Conservation (phyloP, 2,888 invertebrate genomes). For the Drosophila neonasuta region DNA sequence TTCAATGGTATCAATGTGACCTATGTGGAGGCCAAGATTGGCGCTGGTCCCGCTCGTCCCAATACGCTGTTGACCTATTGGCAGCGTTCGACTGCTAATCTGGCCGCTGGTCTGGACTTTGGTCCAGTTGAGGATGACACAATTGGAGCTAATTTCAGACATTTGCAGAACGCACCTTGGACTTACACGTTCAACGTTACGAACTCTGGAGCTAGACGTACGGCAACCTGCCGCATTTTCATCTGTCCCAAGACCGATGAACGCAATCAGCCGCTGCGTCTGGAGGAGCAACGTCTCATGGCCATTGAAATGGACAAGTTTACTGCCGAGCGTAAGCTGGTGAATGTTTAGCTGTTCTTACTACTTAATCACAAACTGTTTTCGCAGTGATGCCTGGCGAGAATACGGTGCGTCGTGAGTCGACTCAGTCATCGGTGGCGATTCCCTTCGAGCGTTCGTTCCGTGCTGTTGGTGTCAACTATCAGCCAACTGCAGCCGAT, state of each 20-base stretch:
- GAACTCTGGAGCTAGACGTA: slow-evolving; percentile 83
- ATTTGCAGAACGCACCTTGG: slow-evolving; percentile 89
- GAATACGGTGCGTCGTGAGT: slow-evolving; percentile 86
- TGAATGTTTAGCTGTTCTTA: neutral
- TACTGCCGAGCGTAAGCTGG: slow-evolving; percentile 84
- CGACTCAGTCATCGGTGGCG: slow-evolving; percentile 89
- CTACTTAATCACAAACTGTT: neutral
- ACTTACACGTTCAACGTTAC: slow-evolving; percentile 86
- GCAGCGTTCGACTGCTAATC: slow-evolving; percentile 90
- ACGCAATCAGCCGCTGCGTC: slow-evolving; percentile 84
- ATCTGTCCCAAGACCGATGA: slow-evolving; percentile 87
- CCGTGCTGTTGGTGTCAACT: slow-evolving; percentile 85
- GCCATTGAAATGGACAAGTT: slow-evolving; percentile 89
- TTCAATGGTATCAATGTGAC: slow-evolving; percentile 67
- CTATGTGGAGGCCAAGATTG: slow-evolving; percentile 66
- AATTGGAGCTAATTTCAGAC: slow-evolving; percentile 88
- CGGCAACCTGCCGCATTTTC: slow-evolving; percentile 87
- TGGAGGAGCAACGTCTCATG: slow-evolving; percentile 85
- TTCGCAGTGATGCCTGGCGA: slow-evolving; percentile 86
- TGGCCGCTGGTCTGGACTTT: slow-evolving; percentile 92
- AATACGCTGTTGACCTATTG: slow-evolving; percentile 89
- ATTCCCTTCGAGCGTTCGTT: slow-evolving; percentile 92
- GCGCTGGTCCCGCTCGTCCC: slow-evolving; percentile 60
- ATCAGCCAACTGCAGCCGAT: slow-evolving; percentile 83
- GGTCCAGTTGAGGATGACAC: slow-evolving; percentile 85